phyloP scores from a whole-genome alignment of 2,888 invertebrate genomes.

The Noctua janthina region DNA sequence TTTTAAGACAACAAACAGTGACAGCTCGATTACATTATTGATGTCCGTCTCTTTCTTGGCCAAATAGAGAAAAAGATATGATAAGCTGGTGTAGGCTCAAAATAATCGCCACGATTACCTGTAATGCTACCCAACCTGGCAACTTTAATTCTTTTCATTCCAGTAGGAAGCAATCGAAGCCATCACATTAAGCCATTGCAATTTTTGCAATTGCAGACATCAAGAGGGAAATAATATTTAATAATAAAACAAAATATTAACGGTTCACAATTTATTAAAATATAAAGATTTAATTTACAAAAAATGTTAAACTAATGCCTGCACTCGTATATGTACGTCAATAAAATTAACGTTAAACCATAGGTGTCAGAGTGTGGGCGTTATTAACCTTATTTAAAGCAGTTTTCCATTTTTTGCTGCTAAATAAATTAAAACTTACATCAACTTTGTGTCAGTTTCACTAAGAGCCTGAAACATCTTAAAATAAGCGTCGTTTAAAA shows the following conservation, averaged over 20 bases:
- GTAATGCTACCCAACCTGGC: background rate
- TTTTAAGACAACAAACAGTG: background rate
- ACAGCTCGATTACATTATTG: background rate
- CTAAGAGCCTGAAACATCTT: constrained; percentile 54
- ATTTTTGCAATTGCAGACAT: background rate
- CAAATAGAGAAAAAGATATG: background rate
- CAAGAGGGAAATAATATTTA: background rate
- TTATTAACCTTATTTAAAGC: constrained; percentile 42
- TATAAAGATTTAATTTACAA: constrained; percentile 43
- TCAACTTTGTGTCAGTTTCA: constrained; percentile 59
- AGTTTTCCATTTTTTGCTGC: constrained; percentile 35
- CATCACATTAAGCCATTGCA: background rate
- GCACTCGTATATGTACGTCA: background rate
- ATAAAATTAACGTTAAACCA: background rate
- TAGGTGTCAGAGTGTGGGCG: constrained; percentile 1
- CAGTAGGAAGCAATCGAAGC: background rate
- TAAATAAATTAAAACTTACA: constrained; percentile 63
- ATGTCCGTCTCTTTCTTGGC: background rate
- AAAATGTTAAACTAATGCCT: constrained; percentile 23
- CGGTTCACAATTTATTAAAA: constrained; percentile 56
- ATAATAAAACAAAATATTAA: constrained; percentile 39
- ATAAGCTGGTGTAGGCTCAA: background rate
- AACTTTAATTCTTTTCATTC: background rate
- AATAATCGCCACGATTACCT: background rate
- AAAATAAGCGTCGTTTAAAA: constrained; percentile 22